Base-by-base conservation (phyloP, 2,113 vertebrate genomes). In the Cathartes aura region DNA sequence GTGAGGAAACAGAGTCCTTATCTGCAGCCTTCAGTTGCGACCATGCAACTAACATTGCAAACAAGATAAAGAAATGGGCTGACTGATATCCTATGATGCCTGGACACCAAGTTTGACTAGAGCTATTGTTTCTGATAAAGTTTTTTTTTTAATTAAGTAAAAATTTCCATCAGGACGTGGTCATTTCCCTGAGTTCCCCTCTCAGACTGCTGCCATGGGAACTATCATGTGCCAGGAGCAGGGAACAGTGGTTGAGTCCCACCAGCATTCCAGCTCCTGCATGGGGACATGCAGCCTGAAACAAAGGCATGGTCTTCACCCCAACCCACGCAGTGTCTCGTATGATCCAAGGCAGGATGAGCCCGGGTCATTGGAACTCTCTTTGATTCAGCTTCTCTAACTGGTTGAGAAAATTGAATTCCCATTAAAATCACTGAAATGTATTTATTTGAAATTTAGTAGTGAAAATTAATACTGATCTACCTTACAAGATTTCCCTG, bases 311-410 rank as follows among this genome's bases (percentile, higher is more conserved):
- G n/a, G 3, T 40, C 40, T 70, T 89, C 63, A 73, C 4, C 22
- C 36, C 63, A 66, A 4, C 5, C 7, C 40, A 19, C 2, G 2
- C 19, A n/a, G 17, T 22, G 5, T 29, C 19, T 71, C 7, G 0
- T 17, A 7, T 6, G 11, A 79, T 15, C 15, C n/a, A 55, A 12
- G 15, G 20, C 47, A 87, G 24, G 56, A 71, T 24, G 12, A 53
- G 5, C 43, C 45, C 5, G 1, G 9, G 22, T 43, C 19, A 43
- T 42, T 26, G 23, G n/a, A 92, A 56, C 18, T 52, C 43, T 47
- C 64, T 80, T 50, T 22, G 13, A n/a, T 79, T 73, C 71, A 85
- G 4, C 34, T 56, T 82, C 62, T 72, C 32, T 56, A 87, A 47
- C 8, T 52, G 5, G 6, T 60, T 43, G 48, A 58, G 18, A 80